Percentiles rank a stretch among this genome's conserved stretches.
These are phyloP conservation scores for Semaprochilodus insignis DNA, from an alignment of 2,797 vertebrate species.

Conservation along the genomic window DNA sequence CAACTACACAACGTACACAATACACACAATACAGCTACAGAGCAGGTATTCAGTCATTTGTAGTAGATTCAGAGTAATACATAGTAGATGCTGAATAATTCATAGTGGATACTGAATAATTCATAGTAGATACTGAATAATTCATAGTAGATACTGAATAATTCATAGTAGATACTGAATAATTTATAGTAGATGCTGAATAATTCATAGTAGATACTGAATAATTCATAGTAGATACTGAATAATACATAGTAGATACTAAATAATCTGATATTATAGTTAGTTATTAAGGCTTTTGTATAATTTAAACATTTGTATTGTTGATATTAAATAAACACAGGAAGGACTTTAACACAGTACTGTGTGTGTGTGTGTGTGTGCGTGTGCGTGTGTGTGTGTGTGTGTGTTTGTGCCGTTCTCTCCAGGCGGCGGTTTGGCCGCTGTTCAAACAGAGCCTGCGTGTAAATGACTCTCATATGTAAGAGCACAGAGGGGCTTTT, in stretches of 20 bases:
- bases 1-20: no score
- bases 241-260: no score
- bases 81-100: not conserved
- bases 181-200: no score
- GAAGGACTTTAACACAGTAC: not conserved
- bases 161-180: no score
- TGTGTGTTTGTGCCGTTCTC: not conserved
- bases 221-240: not conserved
- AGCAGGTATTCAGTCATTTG: no score
- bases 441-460: conserved; percentile 26
- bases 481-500: conserved; percentile 3
- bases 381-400: no score
- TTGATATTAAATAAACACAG: not conserved
- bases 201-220: not conserved
- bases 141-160: no score
- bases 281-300: no score
- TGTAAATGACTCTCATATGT: conserved; percentile 23
- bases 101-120: not conserved
- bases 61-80: not conserved
- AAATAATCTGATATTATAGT: no score
- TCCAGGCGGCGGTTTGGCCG: conserved; percentile 6
- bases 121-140: no score
- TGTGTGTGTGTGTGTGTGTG: not conserved
- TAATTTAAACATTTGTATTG: no score
- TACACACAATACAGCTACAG: no score